These are phyloP conservation scores for Phaethon lepturus DNA, from an alignment of 2,113 vertebrate species.

Conservation along the genomic window DNA sequence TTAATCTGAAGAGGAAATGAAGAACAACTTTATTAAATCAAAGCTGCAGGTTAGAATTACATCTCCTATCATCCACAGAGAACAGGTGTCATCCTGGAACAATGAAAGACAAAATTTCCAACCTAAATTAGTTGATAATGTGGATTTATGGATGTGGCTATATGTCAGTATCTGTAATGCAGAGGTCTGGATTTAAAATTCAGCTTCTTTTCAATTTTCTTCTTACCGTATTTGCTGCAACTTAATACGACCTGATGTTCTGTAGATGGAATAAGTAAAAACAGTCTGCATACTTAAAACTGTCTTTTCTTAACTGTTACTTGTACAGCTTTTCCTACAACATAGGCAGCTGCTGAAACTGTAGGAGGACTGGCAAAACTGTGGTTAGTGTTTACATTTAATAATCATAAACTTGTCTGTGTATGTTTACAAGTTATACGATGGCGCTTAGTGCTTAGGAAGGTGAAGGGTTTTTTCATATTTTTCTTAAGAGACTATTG, in stretches of 20 bases:
- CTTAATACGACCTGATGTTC: not conserved
- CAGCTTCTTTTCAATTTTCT: not conserved
- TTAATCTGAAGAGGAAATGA: not conserved
- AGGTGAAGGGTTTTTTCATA: fast-evolving
- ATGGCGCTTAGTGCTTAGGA: fast-evolving
- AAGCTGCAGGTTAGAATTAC: not conserved
- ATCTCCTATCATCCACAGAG: not conserved
- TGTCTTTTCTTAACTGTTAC: not conserved
- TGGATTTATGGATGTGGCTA: not conserved
- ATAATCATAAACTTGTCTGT: not conserved
- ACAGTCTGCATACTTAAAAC: fast-evolving
- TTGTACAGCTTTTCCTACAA: not conserved
- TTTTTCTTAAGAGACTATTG: not conserved
- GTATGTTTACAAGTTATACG: not conserved
- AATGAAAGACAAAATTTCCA: not conserved
- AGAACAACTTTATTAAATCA: not conserved
- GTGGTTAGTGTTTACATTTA: not conserved
- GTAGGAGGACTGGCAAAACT: not conserved
- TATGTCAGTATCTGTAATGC: not conserved
- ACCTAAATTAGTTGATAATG: not conserved
- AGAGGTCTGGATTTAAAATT: not conserved
- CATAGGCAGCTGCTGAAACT: not conserved
- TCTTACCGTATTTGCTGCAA: not conserved
- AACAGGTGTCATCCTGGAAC: not conserved
- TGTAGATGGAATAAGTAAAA: not conserved